Evolutionary conservation across 2,888 invertebrate species (phyloP), one percentile per base, ranked within the genome.

Genomic region (Geotrupes spiniger): DNA sequence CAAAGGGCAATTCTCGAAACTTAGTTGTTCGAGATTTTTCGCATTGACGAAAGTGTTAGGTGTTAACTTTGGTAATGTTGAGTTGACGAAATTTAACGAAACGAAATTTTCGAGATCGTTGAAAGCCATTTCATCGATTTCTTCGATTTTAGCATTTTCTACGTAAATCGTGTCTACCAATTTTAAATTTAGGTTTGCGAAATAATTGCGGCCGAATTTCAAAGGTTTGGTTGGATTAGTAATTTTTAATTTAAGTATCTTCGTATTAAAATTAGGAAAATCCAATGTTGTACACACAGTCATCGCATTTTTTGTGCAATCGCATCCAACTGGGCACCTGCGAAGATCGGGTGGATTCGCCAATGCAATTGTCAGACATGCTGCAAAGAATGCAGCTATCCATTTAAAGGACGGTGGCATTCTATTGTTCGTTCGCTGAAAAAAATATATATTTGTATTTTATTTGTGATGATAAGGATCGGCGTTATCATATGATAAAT

Each of bases 11-110:
- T 61, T 56, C 1, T 57, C 53, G 36, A 70, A 66, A 27, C 84
- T 84, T 10, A 89, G 69, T 39, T 84, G 74, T 44, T 81, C 78
- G 38, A 88, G 73, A 57, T 82, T 82, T 46, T 78, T 80, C 63
- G 85, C 85, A 51, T 76, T 78, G 17, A 79, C 78, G 69, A 89
- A 89, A 1, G 85, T 83, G 59, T 87, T 82, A 0, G 84, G 82
- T 58, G 84, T 79, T 39, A 89, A 74, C 45, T 77, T 75, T 49
- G 80, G 79, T 15, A 89, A 76, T 46, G 79, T 82, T 49, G 84
- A 84, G 63, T 84, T 82, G 1, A 84, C 81, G 49, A 90, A 74
- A 61, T 85, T 82, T 0, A 89, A 79, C 12, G 83, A 78, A 57
- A 83, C 84, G 17, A 90, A 73, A 53, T 83, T 80, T 12, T 79